Base-by-base conservation (phyloP, 2,797 vertebrate species). In the Acanthurus tractus region DNA sequence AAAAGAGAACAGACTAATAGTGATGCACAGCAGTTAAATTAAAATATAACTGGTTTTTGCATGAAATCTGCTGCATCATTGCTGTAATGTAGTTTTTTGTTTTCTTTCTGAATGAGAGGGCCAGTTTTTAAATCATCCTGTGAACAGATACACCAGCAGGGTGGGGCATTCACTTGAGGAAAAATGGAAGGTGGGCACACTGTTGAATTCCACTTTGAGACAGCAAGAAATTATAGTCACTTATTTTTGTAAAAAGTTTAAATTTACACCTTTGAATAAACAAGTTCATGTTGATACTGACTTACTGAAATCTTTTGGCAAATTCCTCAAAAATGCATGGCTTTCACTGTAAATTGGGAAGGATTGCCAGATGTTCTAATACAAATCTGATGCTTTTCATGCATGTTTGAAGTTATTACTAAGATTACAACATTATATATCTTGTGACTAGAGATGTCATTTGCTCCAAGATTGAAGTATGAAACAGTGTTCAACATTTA, bases 51-150 rank as follows among this genome's bases (percentile, higher is more conserved):
- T 40, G 23, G 22, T 55, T 70, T 42, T 70, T 67, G 58, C 54
- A 42, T 64, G 29, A 65, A 62, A 58, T 75, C 56, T 79, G 38
- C 70, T 65, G 63, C 22, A 46, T 67, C 57, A 49, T 58, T 63
- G n/a, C 69, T 12, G 70, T 53, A 1, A 38, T 55, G 45, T 57
- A 42, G 9, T 57, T 48, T 44, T 50, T 1, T 20, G 7, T 23
- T 65, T 56, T 23, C 38, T 57, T 78, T 82, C 8, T 76, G 25
- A 78, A 54, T 44, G 14, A 46, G 15, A 75, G 17, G 78, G 74
- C 71, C 62, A 71, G 78, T 86, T 22, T 56, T 2, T 65, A n/a
- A 23, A 46, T 67, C 25, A 73, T 59, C 46, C 40, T 81, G 76
- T 86, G 64, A 86, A 74, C 50, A 55, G 64, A 69, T 63, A 36